phyloP scores from a whole-genome alignment of 2,888 invertebrate genomes.

The Agonopterix heracliana region DNA sequence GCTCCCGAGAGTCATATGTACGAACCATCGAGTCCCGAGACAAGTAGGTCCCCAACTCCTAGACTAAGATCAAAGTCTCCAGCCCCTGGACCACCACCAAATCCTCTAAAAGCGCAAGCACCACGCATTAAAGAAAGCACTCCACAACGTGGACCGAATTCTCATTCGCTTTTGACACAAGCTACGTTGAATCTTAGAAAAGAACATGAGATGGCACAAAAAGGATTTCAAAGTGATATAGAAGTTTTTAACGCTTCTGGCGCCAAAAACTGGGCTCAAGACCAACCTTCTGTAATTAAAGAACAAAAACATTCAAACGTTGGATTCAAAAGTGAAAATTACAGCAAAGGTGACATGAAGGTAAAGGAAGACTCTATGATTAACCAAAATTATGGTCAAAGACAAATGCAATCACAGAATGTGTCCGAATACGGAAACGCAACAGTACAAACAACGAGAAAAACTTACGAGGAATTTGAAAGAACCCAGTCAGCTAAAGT shows the following conservation, averaged over 20 bases:
- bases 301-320: conserved; percentile 67
- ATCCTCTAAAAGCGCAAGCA: conserved; percentile 80
- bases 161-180: conserved; percentile 48
- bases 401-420: conserved; percentile 66
- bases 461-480: conserved; percentile 81
- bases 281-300: conserved; percentile 63
- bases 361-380: conserved; percentile 55
- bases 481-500: conserved; percentile 79
- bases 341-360: conserved; percentile 51
- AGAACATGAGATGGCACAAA: conserved; percentile 66
- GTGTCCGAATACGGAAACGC: conserved; percentile 71
- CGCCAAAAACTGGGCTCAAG: conserved; percentile 43
- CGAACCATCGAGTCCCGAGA: conserved; percentile 76
- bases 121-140: conserved; percentile 76
- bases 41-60: conserved; percentile 80
- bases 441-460: conserved; percentile 79
- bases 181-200: conserved; percentile 50
- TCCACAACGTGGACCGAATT: conserved; percentile 46
- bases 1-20: conserved; percentile 77
- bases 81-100: conserved; percentile 82
- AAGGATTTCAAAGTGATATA: conserved; percentile 48
- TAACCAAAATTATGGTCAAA: conserved; percentile 60
- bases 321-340: conserved; percentile 67
- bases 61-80: conserved; percentile 80
- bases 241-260: conserved; percentile 43